A percentile compares a stretch with the other conserved stretches of the same genome.
These are phyloP conservation scores for Lethrus apterus DNA, from an alignment of 1,140 invertebrate species.

Conservation along the genomic window DNA sequence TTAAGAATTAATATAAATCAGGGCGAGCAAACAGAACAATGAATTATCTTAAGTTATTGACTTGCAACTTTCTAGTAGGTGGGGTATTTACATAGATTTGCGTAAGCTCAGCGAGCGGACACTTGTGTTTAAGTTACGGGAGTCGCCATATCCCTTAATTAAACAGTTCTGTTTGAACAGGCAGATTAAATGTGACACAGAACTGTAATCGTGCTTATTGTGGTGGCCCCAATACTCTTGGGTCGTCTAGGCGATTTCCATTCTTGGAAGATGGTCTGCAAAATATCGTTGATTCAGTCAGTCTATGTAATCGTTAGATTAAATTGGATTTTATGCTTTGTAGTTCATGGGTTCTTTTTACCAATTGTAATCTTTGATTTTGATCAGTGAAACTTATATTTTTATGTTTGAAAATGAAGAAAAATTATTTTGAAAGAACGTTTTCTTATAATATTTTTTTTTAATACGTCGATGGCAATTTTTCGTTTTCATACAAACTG, in stretches of 20 bases:
- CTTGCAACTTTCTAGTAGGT: conserved; percentile 14
- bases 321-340: no score
- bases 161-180: conserved; percentile 44
- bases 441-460: no score
- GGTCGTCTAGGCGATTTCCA: conserved; percentile 17
- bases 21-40: conserved; percentile 9
- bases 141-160: conserved; percentile 43
- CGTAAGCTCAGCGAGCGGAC: conserved; percentile 35
- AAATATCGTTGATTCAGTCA: no score
- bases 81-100: conserved; percentile 33
- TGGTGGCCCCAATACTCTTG: conserved; percentile 28
- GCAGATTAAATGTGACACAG: conserved; percentile 44
- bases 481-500: no score
- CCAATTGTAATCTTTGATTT: no score
- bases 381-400: no score
- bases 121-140: conserved; percentile 43
- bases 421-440: no score
- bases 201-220: conserved; percentile 44
- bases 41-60: conserved; percentile 15
- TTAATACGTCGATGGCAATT: no score
- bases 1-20: conserved; percentile 14
- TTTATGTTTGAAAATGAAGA: no score
- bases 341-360: no score
- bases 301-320: no score
- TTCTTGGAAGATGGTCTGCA: no score